A percentile compares a stretch with the other conserved stretches of the same genome.
These are phyloP conservation scores for Thalassaphorura encarpata DNA, from an alignment of 1,140 invertebrate species.

Conservation along the genomic window DNA sequence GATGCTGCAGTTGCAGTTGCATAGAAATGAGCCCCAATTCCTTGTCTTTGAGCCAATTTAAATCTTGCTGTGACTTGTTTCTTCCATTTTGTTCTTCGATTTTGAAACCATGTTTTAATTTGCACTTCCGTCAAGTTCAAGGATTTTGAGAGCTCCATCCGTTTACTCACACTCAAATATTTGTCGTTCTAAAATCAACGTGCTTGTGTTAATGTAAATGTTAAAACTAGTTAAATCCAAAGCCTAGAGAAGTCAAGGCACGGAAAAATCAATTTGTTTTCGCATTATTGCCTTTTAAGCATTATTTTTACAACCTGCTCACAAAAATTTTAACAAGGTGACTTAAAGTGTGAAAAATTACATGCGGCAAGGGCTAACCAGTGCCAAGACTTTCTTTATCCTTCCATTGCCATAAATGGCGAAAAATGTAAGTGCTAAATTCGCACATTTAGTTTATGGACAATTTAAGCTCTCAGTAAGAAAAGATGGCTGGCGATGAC, in stretches of 20 bases:
- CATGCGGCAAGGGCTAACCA: not conserved
- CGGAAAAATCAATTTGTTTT: too few relatives aligned
- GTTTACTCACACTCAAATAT: constrained; percentile 87
- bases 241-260: too few relatives aligned
- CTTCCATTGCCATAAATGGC: too few relatives aligned
- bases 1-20: constrained; percentile 1
- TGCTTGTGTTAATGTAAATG: too few relatives aligned
- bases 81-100: constrained; percentile 79
- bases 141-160: constrained; percentile 82
- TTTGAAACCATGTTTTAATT: constrained; percentile 95
- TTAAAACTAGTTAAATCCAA: too few relatives aligned
- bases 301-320: too few relatives aligned
- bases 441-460: too few relatives aligned
- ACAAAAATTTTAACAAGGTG: not conserved
- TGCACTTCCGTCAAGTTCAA: constrained; percentile 86
- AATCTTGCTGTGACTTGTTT: constrained; percentile 81
- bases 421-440: too few relatives aligned
- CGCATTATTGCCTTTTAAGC: too few relatives aligned
- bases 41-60: constrained; percentile 77
- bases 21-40: constrained; percentile 54
- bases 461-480: too few relatives aligned
- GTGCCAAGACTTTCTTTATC: not conserved
- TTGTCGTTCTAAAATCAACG: constrained; percentile 74
- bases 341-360: constrained; percentile 3
- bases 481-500: not conserved